These are phyloP conservation scores for Chionodraco myersi DNA, from an alignment of 2,113 vertebrate species.

Conservation along the genomic window DNA sequence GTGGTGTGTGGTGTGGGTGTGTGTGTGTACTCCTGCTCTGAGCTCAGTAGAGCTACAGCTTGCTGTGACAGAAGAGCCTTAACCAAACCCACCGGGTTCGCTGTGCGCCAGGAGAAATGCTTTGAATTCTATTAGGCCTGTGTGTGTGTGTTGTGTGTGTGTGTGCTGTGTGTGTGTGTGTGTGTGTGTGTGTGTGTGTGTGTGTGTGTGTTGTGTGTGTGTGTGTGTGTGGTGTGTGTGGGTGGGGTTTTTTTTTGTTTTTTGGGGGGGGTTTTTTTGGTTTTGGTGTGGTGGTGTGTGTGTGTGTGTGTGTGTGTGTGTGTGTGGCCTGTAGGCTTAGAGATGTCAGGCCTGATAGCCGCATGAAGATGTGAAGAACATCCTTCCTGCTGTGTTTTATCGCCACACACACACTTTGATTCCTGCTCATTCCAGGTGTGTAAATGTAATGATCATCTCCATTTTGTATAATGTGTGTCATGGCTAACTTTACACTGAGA, in stretches of 20 bases:
- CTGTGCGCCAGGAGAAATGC: constrained; percentile 78
- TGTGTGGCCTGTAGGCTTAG: constrained; percentile 45
- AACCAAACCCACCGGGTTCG: constrained; percentile 70
- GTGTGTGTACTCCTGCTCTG: constrained; percentile 24
- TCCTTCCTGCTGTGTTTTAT: constrained; percentile 33
- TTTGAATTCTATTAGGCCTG: constrained; percentile 75
- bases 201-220: too few relatives aligned
- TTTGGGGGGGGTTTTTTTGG: too few relatives aligned
- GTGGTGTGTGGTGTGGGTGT: constrained; percentile 9
- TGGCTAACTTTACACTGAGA: not conserved
- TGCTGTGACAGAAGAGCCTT: constrained; percentile 80
- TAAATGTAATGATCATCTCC: too few relatives aligned
- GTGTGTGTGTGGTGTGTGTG: too few relatives aligned
- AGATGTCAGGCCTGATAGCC: constrained; percentile 61
- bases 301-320: constrained; percentile 8
- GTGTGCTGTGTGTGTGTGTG: not conserved
- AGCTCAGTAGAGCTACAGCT: constrained; percentile 78
- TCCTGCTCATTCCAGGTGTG: constrained; percentile 11
- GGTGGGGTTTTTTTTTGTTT: too few relatives aligned
- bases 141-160: not conserved
- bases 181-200: too few relatives aligned
- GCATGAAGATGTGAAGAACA: constrained; percentile 42
- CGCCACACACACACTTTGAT: constrained; percentile 14
- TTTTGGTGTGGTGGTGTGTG: too few relatives aligned
- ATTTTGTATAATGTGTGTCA: not conserved